Evolutionary conservation across 2,888 invertebrate genomes (phyloP), one percentile per base, ranked within the genome.

Genomic region (Yponomeuta malinellus): DNA sequence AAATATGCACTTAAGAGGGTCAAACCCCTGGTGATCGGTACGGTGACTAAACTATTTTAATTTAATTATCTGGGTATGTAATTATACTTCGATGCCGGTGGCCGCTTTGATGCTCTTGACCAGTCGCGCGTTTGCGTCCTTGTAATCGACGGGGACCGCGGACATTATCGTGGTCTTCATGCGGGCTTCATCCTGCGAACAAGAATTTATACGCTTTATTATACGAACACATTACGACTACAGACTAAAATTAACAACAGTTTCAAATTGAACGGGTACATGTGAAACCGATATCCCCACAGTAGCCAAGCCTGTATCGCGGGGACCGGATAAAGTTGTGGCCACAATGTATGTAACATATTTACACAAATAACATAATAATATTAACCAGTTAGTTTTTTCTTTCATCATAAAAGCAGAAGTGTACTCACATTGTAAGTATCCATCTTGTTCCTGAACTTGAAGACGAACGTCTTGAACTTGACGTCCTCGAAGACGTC

Each of bases 371-470:
- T 23, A 23, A 23, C 23, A 23, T 23, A 23, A 23, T 23, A 23
- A 23, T 23, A 23, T 23, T 23, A 23, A 23, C 23, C 23, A 43
- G 43, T 8, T 63, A 23, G 63, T 15, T 6, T 12, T 59, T 0
- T 63, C 23, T 63, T 15, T 15, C 63, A 63, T 15, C 4, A 63
- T 63, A 15, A 63, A 63, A 63, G 23, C 63, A 15, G 63, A 23
- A 63, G 15, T 63, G 12, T 15, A 93, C 95, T 94, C 89, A 97
- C 98, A 83, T 97, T 98, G 83, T 95, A 99, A 12, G 94, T 96
- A 88, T 99, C 99, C 90, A 97, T 94, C 88, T 97, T 98, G 52
- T 96, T 95, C 72, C 98, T 93, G 76, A 98, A 93, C 84, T 96
- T 97, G 83, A 98, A 96, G 48, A 96, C 93, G 80, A 94, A 97